Percentiles rank a stretch among this genome's conserved stretches.
These are phyloP conservation scores for Polydrusus cervinus DNA, from an alignment of 2,888 invertebrate species.

Conservation along the genomic window DNA sequence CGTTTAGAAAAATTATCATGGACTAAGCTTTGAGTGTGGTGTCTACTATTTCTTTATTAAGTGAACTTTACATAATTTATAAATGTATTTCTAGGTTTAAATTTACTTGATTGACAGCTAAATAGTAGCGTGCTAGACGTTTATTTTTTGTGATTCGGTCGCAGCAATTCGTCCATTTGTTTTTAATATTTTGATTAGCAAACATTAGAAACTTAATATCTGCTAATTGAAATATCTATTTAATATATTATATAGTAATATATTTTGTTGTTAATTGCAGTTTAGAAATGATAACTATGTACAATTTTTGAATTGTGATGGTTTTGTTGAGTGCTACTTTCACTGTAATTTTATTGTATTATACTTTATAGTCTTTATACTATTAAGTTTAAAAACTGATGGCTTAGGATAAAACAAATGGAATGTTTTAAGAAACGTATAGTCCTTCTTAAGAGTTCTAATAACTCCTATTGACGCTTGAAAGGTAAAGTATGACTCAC, in stretches of 20 bases:
- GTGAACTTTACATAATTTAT: slow-evolving; percentile 51
- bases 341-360: slow-evolving; percentile 62
- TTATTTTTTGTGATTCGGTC: slow-evolving; percentile 57
- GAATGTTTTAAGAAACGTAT: slow-evolving; percentile 19
- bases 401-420: slow-evolving; percentile 45
- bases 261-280: slow-evolving; percentile 64
- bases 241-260: slow-evolving; percentile 63
- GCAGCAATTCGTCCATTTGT: slow-evolving; percentile 60
- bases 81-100: slow-evolving; percentile 36
- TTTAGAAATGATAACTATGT: slow-evolving; percentile 58
- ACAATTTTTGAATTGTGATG: slow-evolving; percentile 60
- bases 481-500: too few relatives aligned
- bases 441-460: too few relatives aligned
- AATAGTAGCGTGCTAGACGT: slow-evolving; percentile 31
- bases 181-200: slow-evolving; percentile 56
- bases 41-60: slow-evolving; percentile 47
- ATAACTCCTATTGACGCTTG: too few relatives aligned
- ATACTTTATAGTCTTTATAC: slow-evolving; percentile 58
- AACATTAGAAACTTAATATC: slow-evolving; percentile 46
- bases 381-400: slow-evolving; percentile 38
- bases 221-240: slow-evolving; percentile 61
- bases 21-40: slow-evolving; percentile 60
- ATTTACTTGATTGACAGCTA: slow-evolving; percentile 26
- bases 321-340: slow-evolving; percentile 59
- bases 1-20: slow-evolving; percentile 72